These are phyloP conservation scores for Calliopsis andreniformis DNA, from an alignment of 1,140 invertebrate species.

Conservation along the genomic window DNA sequence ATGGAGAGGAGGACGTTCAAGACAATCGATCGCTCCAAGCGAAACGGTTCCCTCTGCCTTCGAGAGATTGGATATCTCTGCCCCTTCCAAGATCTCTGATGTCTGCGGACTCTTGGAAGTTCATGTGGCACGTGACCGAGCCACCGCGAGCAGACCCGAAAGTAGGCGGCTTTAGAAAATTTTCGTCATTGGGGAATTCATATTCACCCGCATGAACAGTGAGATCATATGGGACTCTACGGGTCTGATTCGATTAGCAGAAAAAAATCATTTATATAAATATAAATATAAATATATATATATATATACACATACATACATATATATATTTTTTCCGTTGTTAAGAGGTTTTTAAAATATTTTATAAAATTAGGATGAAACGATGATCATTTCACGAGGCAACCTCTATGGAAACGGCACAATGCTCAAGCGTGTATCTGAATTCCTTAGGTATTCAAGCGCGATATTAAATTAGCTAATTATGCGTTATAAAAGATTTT, in stretches of 20 bases:
- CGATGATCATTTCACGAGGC: conserved; percentile 15
- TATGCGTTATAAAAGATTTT: background rate
- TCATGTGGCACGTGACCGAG: background rate
- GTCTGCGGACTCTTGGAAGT: background rate
- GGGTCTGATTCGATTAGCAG: conserved; percentile 1
- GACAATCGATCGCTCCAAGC: conserved; percentile 22
- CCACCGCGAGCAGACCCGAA: no score
- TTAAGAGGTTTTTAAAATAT: conserved; percentile 41
- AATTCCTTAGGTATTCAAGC: background rate
- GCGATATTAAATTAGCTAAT: background rate
- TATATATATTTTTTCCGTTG: conserved; percentile 33
- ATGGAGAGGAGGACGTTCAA: background rate
- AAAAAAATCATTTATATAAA: background rate
- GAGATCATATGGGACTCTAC: conserved; percentile 30
- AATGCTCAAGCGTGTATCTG: conserved; percentile 31
- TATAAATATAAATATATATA: background rate
- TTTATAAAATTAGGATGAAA: conserved; percentile 30
- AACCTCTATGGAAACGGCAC: background rate
- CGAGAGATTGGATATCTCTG: background rate
- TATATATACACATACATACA: conserved; percentile 1
- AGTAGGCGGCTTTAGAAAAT: no score
- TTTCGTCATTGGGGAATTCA: no score
- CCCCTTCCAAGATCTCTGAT: conserved; percentile 10
- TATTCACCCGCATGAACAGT: no score
- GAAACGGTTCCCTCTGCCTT: conserved; percentile 7